Evolutionary conservation across 2,797 vertebrate species (phyloP).

Genomic region (Macroramphosus scolopax): DNA sequence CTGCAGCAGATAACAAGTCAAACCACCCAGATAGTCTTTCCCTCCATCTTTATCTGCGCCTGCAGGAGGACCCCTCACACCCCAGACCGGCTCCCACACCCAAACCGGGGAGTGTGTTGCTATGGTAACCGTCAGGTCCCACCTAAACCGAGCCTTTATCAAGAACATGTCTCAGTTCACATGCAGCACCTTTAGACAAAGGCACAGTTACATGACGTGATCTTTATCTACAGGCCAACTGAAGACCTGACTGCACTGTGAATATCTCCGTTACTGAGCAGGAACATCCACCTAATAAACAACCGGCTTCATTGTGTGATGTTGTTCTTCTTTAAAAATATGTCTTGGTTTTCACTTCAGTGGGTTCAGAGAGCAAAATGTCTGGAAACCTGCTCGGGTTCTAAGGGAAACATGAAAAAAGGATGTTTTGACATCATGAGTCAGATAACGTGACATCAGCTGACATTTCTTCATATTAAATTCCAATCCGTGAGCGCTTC

Average conservation of each 20-base stretch:
- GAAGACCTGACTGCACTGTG: too few relatives aligned
- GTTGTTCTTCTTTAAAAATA: too few relatives aligned
- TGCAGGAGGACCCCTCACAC: conserved; percentile 51
- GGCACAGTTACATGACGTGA: neutral
- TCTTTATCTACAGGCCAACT: too few relatives aligned
- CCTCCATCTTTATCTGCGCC: conserved; percentile 71
- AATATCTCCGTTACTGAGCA: too few relatives aligned
- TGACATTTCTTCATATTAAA: conserved; percentile 55
- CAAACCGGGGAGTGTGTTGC: conserved; percentile 53
- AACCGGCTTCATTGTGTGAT: too few relatives aligned
- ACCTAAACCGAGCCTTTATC: conserved; percentile 3
- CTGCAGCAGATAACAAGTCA: conserved; percentile 67
- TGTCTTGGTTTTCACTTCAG: too few relatives aligned
- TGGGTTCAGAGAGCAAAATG: too few relatives aligned
- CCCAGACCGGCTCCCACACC: conserved; percentile 61
- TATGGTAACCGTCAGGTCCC: conserved; percentile 40
- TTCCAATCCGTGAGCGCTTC: too few relatives aligned
- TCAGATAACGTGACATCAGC: conserved; percentile 47
- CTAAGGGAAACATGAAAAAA: too few relatives aligned
- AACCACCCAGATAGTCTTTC: conserved; percentile 64
- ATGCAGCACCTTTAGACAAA: neutral
- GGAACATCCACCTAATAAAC: too few relatives aligned
- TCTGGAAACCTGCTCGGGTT: too few relatives aligned
- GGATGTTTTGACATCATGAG: too few relatives aligned
- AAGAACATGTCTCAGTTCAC: neutral